Evolutionary conservation across 23 tunicate genomes (phyloP), one percentile per base, ranked within the genome.

Genomic region (Trididemnum clinides): DNA sequence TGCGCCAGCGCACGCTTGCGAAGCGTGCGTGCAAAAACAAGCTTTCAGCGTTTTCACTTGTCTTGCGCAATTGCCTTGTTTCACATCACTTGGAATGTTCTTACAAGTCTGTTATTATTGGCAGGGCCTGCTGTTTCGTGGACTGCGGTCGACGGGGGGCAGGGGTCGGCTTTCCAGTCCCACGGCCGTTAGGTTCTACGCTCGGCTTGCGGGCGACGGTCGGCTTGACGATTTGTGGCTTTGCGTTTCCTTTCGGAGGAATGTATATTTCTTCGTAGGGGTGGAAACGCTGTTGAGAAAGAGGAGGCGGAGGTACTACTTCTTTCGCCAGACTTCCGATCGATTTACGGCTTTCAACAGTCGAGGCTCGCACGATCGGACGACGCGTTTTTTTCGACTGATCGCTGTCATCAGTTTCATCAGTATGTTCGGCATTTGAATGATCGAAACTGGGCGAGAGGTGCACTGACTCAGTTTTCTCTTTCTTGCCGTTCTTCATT

Each of bases 211-310:
- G 73, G 72, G 86, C 62, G 20, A 80, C 85, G 19, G 75, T 58
- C 20, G 90, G 87, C 33, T 71, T 79, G 5, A 51, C 51, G 19
- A 32, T 21, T 28, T 79, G 70, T 28, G 82, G 91, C 5, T 79
- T 87, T 6, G 65, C 70, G 65, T 7, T 70, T 1, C 39, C 21
- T 18, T 38, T 22, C 37, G 90, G 91, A 20, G 83, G 83, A 35
- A 92, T 92, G 31, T 64, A 85, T 18, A 92, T 78, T 58, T 87
- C 97, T 37, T 92, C 97, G 33, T 92, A 92, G 23, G 87, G 87
- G 66, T 92, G 97, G 51, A 87, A 87, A 5, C 97, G 81, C 51
- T 69, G 88, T 36, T 72, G 64, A 5, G 57, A 49, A 4, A 28
- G 23, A 26, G 38, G 85, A 35, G 85, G 72, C 20, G 33, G 64